Conservation (phyloP, 1,140 invertebrate species). For the Drepana arcuata region DNA sequence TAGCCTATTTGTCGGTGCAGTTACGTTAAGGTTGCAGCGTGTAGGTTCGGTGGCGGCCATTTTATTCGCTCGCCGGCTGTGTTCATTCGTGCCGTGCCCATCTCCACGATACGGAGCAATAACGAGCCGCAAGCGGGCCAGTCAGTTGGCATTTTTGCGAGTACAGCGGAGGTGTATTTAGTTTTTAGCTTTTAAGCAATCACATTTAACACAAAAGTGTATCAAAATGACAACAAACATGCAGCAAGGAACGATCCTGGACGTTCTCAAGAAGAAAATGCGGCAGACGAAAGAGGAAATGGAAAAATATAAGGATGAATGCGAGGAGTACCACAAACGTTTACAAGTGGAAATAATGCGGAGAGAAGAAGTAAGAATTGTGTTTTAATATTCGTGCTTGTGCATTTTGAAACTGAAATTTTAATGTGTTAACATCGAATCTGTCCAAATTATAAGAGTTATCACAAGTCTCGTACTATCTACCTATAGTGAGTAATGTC, state of each 20-base stretch:
- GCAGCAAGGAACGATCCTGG: slow-evolving; percentile 88
- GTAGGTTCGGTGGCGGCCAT: slow-evolving; percentile 62
- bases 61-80: slow-evolving; percentile 70
- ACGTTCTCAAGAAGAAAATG: slow-evolving; percentile 99
- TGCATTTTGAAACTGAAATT: slow-evolving; percentile 33
- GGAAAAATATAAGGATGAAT: slow-evolving; percentile 97
- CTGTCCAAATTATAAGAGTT: slow-evolving; percentile 36
- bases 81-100: slow-evolving; percentile 66
- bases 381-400: slow-evolving; percentile 50
- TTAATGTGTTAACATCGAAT: slow-evolving; percentile 26
- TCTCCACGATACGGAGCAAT: slow-evolving; percentile 60
- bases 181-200: slow-evolving; percentile 61
- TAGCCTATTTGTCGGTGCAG: slow-evolving; percentile 29
- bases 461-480: slow-evolving; percentile 57
- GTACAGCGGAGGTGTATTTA: slow-evolving; percentile 60
- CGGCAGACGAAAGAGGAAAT: slow-evolving; percentile 97
- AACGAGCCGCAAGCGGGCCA: slow-evolving; percentile 56
- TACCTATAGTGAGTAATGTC: slow-evolving; percentile 70
- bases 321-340: slow-evolving; percentile 92
- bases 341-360: slow-evolving; percentile 91
- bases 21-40: slow-evolving; percentile 48
- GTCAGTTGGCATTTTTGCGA: slow-evolving; percentile 70
- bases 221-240: slow-evolving; percentile 88
- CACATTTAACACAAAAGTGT: slow-evolving; percentile 57
- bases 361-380: slow-evolving; percentile 92